Conservation (phyloP, 1,140 invertebrate species). For the Listronotus bonariensis region DNA sequence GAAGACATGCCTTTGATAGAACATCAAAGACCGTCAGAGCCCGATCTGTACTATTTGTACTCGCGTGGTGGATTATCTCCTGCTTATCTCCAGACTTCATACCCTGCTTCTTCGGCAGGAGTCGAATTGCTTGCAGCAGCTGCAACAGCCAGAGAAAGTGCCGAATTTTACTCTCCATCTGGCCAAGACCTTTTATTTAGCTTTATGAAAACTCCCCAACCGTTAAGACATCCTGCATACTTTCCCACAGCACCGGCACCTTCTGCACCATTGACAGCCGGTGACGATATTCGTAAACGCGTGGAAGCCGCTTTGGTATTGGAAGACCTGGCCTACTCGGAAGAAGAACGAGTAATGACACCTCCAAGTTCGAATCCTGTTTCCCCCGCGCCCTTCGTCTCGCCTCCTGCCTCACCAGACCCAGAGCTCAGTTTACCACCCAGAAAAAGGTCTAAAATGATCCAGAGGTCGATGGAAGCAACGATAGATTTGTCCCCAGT, state of each 20-base stretch:
- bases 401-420: slow-evolving; percentile 63
- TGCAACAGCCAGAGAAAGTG: slow-evolving; percentile 48
- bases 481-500: slow-evolving; percentile 56
- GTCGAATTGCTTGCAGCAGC: slow-evolving; percentile 54
- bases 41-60: slow-evolving; percentile 50
- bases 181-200: slow-evolving; percentile 47
- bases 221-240: slow-evolving; percentile 48
- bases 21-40: slow-evolving; percentile 31
- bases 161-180: slow-evolving; percentile 34
- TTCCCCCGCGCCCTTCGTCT: slow-evolving; percentile 67
- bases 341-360: slow-evolving; percentile 62
- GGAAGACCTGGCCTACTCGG: slow-evolving; percentile 58
- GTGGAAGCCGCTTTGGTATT: slow-evolving; percentile 71
- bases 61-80: slow-evolving; percentile 42
- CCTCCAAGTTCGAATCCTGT: slow-evolving; percentile 69
- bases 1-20: slow-evolving; percentile 4
- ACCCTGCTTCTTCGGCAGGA: slow-evolving; percentile 42
- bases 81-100: slow-evolving; percentile 52
- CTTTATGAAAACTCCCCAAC: slow-evolving; percentile 46
- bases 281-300: slow-evolving; percentile 69
- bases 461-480: slow-evolving; percentile 69
- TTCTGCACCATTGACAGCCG: slow-evolving; percentile 56
- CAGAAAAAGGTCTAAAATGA: slow-evolving; percentile 77
- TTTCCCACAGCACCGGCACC: slow-evolving; percentile 44
- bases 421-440: slow-evolving; percentile 73